phyloP scores from a whole-genome alignment of 2,888 invertebrate species.

The Plutella xylostella region DNA sequence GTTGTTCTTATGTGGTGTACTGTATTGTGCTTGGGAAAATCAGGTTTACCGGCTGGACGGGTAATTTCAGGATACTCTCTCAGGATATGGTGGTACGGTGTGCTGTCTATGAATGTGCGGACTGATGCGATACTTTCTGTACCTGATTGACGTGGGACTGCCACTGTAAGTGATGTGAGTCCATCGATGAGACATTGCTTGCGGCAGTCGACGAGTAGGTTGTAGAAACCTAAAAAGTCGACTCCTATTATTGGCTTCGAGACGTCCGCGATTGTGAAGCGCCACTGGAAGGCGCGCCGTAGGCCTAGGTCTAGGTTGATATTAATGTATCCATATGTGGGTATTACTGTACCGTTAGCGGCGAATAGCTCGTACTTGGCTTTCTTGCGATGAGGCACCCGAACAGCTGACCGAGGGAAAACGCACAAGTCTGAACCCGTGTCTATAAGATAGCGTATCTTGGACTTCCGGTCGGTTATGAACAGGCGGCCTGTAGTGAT shows the following conservation, averaged over 20 bases:
- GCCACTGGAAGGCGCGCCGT: slow-evolving; percentile 10
- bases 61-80: not conserved
- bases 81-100: not conserved
- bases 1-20: not conserved
- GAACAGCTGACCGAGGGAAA: not conserved
- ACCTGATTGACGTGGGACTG: no score
- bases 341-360: not conserved
- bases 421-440: not conserved
- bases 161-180: no score
- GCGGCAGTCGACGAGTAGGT: not conserved
- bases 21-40: not conserved
- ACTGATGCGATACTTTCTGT: not conserved
- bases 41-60: not conserved
- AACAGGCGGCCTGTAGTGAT: not conserved
- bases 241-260: slow-evolving; percentile 13
- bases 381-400: not conserved
- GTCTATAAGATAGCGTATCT: not conserved
- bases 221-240: slow-evolving; percentile 11
- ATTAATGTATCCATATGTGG: not conserved
- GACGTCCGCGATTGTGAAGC: slow-evolving; percentile 15
- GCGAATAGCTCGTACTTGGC: not conserved
- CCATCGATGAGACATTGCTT: not conserved
- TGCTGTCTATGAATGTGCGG: no score
- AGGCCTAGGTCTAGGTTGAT: not conserved
- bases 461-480: not conserved